Percentiles rank a stretch among this genome's conserved stretches.
Evolutionary conservation across 2,888 invertebrate genomes (phyloP).

Genomic region (Rhamnusium bicolor): DNA sequence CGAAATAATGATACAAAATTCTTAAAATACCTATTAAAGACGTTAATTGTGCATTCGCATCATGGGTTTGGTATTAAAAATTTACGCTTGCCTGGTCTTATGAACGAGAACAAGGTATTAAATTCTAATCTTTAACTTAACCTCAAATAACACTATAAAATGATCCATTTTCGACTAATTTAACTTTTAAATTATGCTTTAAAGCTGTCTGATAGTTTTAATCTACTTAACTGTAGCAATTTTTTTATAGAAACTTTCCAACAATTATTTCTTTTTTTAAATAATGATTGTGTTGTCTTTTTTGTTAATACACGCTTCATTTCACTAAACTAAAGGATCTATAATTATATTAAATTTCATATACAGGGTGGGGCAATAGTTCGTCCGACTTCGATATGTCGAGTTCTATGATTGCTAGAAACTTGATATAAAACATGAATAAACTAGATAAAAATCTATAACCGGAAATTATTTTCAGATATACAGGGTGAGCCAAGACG

Average conservation of each 20-base stretch:
- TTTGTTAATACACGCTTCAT: constrained; percentile 10
- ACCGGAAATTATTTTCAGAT: no score
- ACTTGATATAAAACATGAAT: no score
- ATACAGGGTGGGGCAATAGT: no score
- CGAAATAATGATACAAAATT: constrained; percentile 54
- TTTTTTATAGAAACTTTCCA: constrained; percentile 7
- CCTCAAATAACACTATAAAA: constrained; percentile 43
- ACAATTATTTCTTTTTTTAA: not conserved
- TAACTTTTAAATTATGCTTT: constrained; percentile 46
- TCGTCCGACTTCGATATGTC: no score
- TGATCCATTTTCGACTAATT: constrained; percentile 45
- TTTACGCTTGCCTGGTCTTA: constrained; percentile 60
- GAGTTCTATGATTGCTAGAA: no score
- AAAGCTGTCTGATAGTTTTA: constrained; percentile 26
- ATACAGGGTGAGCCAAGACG: no score
- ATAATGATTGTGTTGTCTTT: not conserved
- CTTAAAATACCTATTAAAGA: constrained; percentile 55
- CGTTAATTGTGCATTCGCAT: constrained; percentile 61
- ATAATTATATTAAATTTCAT: constrained; percentile 26
- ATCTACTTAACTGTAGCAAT: constrained; percentile 21
- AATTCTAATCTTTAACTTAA: constrained; percentile 40
- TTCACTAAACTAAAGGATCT: constrained; percentile 18
- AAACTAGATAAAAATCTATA: no score
- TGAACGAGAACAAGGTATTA: constrained; percentile 41
- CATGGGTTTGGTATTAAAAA: constrained; percentile 61